phyloP scores from a whole-genome alignment of 2,113 vertebrate species.

The Speoplatyrhinus poulsoni region DNA sequence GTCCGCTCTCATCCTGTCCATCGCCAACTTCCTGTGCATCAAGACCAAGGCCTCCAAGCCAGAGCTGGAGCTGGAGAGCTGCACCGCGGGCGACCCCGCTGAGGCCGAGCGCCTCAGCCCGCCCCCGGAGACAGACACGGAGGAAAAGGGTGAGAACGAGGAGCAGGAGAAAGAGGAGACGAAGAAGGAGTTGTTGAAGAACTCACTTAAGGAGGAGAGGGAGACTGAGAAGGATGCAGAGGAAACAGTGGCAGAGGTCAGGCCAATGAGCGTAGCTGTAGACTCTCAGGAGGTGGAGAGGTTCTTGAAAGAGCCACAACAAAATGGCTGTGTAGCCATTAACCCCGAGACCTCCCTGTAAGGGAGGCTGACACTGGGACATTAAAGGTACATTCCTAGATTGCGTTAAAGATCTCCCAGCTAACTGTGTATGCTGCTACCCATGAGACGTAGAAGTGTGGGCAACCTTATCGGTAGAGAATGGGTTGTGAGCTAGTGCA shows the following conservation, averaged over 20 bases:
- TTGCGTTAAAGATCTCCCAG: too few species aligned
- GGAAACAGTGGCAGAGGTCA: slow-evolving; percentile 39
- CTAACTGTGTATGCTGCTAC: too few species aligned
- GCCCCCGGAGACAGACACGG: neutral
- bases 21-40: slow-evolving; percentile 86
- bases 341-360: slow-evolving; percentile 85
- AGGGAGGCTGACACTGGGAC: slow-evolving; percentile 25
- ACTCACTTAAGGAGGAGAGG: slow-evolving; percentile 59
- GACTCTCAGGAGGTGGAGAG: slow-evolving; percentile 81
- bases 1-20: slow-evolving; percentile 77
- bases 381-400: neutral
- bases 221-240: slow-evolving; percentile 9
- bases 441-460: too few species aligned
- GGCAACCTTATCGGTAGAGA: too few species aligned
- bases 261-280: slow-evolving; percentile 54
- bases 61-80: slow-evolving; percentile 55
- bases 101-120: slow-evolving; percentile 72
- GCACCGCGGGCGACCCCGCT: slow-evolving; percentile 53
- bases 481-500: neutral
- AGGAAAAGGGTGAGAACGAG: slow-evolving; percentile 42
- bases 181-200: neutral
- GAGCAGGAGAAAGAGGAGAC: slow-evolving; percentile 28
- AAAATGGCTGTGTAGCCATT: slow-evolving; percentile 72
- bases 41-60: slow-evolving; percentile 78
- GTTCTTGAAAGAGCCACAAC: slow-evolving; percentile 82